A percentile compares a stretch with the other conserved stretches of the same genome.
These are phyloP conservation scores for Labeo rohita DNA, from an alignment of 2,113 vertebrate species.

Conservation along the genomic window DNA sequence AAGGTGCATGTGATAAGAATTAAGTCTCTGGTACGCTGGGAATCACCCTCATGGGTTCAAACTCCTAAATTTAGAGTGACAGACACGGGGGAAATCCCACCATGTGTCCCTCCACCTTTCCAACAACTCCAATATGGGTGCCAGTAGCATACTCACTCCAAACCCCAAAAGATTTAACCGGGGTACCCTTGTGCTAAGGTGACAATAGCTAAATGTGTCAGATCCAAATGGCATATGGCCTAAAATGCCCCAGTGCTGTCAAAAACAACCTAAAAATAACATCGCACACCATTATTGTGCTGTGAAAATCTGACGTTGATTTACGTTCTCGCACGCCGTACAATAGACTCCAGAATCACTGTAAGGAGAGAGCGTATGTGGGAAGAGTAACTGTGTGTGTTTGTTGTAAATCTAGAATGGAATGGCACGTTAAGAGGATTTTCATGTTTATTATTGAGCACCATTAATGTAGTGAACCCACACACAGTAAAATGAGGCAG, in stretches of 20 bases:
- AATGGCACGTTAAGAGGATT: conserved; percentile 41
- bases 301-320: not conserved
- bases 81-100: conserved; percentile 42
- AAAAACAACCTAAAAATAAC: conserved; percentile 6
- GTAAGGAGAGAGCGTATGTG: not conserved
- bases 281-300: not conserved
- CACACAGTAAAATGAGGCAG: not conserved
- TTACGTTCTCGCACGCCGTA: not conserved
- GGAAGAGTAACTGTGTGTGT: conserved; percentile 15
- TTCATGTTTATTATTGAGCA: conserved; percentile 31
- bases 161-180: not conserved
- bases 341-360: not conserved
- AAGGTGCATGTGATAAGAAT: conserved; percentile 5
- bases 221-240: not conserved
- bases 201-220: not conserved
- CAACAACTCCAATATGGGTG: conserved; percentile 5
- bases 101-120: conserved; percentile 5
- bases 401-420: conserved; percentile 21
- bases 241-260: not conserved
- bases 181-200: not conserved
- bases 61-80: conserved; percentile 58
- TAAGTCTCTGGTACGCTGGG: conserved; percentile 37
- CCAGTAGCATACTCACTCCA: not conserved
- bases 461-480: conserved; percentile 18
- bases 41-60: conserved; percentile 62